Percentiles rank a stretch among this genome's conserved stretches.
These are phyloP conservation scores for Grammomys dolichurus DNA, from an alignment of 2,113 vertebrate genomes.

Conservation along the genomic window DNA sequence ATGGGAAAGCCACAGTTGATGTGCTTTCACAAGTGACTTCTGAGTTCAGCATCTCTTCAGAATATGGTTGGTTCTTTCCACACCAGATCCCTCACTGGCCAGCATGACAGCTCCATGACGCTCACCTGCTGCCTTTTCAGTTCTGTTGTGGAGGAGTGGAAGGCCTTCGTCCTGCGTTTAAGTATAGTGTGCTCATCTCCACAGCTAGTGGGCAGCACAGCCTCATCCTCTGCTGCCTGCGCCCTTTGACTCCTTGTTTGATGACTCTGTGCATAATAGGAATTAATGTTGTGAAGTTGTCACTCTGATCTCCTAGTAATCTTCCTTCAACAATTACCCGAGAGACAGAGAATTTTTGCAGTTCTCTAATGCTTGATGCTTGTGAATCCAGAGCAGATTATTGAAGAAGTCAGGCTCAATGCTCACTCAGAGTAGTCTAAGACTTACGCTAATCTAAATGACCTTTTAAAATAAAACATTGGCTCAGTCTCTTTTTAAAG, in stretches of 20 bases:
- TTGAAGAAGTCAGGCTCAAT: not conserved
- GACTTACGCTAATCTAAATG: not conserved
- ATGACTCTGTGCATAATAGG: not conserved
- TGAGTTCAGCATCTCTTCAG: not conserved
- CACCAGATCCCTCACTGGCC: not conserved
- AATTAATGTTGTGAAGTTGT: not conserved
- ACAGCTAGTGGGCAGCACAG: not conserved
- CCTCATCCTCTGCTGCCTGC: not conserved
- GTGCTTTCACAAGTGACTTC: not conserved
- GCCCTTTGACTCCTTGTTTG: not conserved
- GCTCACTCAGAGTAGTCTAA: not conserved
- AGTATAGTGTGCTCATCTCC: not conserved
- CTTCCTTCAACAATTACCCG: not conserved
- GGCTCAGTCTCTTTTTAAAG: not conserved
- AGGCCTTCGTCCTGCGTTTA: not conserved
- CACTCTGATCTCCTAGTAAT: not conserved
- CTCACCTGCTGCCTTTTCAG: not conserved
- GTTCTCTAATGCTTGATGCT: conserved; percentile 23
- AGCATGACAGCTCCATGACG: not conserved
- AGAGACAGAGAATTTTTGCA: conserved; percentile 17
- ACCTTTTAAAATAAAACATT: not conserved
- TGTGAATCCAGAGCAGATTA: not conserved
- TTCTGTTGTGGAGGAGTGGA: not conserved
- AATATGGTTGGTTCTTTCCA: not conserved
- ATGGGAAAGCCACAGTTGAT: not conserved